phyloP scores from a whole-genome alignment of 2,797 vertebrate genomes.

The Thaleichthys pacificus region DNA sequence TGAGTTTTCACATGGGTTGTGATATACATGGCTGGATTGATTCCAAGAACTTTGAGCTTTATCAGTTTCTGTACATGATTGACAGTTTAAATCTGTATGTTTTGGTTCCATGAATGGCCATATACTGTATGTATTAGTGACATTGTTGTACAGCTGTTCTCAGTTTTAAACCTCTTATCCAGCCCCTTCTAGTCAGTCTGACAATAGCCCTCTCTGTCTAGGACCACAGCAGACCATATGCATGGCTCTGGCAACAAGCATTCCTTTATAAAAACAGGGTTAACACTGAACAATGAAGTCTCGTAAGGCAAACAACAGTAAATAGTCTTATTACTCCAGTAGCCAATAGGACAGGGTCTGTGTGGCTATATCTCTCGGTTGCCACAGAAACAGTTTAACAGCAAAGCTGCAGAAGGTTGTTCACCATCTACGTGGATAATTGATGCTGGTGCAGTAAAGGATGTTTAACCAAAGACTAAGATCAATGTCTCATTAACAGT shows the following conservation, averaged over 20 bases:
- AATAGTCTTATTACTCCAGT: neutral
- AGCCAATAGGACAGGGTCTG: neutral
- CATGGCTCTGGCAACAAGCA: neutral
- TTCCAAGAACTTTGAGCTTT: slow-evolving; percentile 22
- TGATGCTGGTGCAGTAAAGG: slow-evolving; percentile 21
- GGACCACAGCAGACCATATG: neutral
- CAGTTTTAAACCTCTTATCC: slow-evolving; percentile 8
- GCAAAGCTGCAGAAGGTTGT: slow-evolving; percentile 18
- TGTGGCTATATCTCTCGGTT: slow-evolving; percentile 13
- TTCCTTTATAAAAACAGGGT: neutral
- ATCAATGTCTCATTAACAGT: slow-evolving; percentile 40
- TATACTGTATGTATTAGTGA: slow-evolving; percentile 30
- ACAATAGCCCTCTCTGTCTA: slow-evolving; percentile 16
- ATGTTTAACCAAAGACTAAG: slow-evolving; percentile 59
- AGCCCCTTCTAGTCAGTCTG: neutral
- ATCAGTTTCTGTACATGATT: slow-evolving; percentile 30
- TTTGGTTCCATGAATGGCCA: slow-evolving; percentile 23
- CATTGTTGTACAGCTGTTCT: slow-evolving; percentile 4
- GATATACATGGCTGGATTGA: slow-evolving; percentile 3
- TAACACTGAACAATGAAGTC: slow-evolving; percentile 6
- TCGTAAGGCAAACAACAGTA: slow-evolving; percentile 5
- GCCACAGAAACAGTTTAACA: slow-evolving; percentile 16
- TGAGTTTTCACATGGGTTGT: neutral
- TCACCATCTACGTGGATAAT: slow-evolving; percentile 7
- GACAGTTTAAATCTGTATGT: slow-evolving; percentile 35